Evolutionary conservation across 2,113 vertebrate species (phyloP).

Genomic region (Bambusicola thoracicus): DNA sequence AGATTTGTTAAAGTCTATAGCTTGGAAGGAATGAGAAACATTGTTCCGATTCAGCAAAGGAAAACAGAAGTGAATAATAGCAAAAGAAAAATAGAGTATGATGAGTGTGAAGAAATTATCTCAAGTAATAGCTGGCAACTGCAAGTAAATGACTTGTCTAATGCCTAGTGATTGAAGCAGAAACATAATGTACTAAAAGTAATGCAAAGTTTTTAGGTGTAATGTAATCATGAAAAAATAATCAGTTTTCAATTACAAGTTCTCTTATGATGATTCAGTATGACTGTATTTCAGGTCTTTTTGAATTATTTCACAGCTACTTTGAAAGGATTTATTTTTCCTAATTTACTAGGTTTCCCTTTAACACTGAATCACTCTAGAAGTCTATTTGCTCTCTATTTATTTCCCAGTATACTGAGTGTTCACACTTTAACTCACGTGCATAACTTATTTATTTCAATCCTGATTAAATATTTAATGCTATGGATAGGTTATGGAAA

Average conservation of each 20-base stretch:
- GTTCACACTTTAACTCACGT: not conserved
- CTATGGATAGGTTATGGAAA: slow-evolving; percentile 4
- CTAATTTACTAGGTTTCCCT: not conserved
- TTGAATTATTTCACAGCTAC: not conserved
- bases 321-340: slow-evolving; percentile 1
- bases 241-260: slow-evolving; percentile 41
- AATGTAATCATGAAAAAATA: slow-evolving; percentile 13
- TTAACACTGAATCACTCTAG: not conserved
- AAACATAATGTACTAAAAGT: not conserved
- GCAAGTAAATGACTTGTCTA: slow-evolving; percentile 28
- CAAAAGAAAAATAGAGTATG: not conserved
- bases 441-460: slow-evolving; percentile 43
- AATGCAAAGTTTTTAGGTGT: not conserved
- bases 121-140: not conserved
- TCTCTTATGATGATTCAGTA: slow-evolving; percentile 27
- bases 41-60: not conserved
- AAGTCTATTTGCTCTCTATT: slow-evolving; percentile 7
- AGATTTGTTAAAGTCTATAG: not conserved
- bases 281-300: not conserved
- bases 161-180: slow-evolving; percentile 3
- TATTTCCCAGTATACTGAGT: not conserved
- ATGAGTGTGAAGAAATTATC: not conserved
- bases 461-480: slow-evolving; percentile 6
- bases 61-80: not conserved
- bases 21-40: not conserved